Base-by-base conservation (phyloP, 1,140 invertebrate species). In the Caenorhabditis briggsae region DNA sequence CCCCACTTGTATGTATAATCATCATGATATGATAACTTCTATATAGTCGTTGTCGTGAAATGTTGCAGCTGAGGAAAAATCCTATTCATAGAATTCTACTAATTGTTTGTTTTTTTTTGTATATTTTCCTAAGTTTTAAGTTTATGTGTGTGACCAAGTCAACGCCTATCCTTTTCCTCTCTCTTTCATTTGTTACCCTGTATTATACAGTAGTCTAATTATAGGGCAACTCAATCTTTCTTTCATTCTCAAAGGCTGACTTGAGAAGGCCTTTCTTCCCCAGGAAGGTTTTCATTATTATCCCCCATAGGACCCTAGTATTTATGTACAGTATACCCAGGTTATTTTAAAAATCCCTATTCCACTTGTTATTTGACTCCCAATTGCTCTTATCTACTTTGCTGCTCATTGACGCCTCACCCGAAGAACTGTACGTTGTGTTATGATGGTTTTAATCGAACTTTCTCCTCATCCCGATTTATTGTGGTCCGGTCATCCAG, bases 391-490 rank as follows among this genome's bases (percentile, higher is more conserved):
- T 78, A 78, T n/a, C 43, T 78, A 78, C 70, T 78, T 78, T 78
- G 70, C 70, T 78, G 70, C 70, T 78, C 70, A 78, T 78, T 78
- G 46, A 78, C 70, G 46, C 70, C 70, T 78, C 70, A 78, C 70
- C 70, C 46, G 70, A 78, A 78, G 70, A 78, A 78, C 50, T 78
- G 46, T 78, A 78, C 70, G 70, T 78, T 78, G 70, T 78, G 70
- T 78, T 78, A 78, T 50, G 70, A 78, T 78, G 70, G 70, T 78
- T 78, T 78, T 78, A 78, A 78, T 50, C 70, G 70, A 78, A 78
- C 70, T 78, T 78, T 53, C 70, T 78, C 70, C 70, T 46, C 70
- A n/a, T 46, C 65, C 20, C 8, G 1, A n/a, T 48, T 33, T n/a
- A 5, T 25, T 20, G 11, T 78, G 70, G 46, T 12, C 9, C 33